Evolutionary conservation across 2,888 invertebrate species (phyloP).

Genomic region (Diloba caeruleocephala): DNA sequence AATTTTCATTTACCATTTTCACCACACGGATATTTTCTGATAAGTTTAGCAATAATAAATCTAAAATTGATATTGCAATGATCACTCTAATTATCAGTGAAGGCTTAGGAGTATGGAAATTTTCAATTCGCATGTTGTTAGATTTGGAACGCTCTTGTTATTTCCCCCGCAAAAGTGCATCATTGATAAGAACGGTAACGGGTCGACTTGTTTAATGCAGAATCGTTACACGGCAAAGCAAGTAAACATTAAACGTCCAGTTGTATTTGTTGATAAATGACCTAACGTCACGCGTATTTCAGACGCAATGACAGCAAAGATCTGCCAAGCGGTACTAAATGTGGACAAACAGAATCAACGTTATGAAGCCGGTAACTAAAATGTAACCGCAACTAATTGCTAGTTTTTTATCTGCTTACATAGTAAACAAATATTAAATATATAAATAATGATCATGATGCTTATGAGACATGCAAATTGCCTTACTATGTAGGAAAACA

Average conservation of each 20-base stretch:
- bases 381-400: conserved; percentile 1
- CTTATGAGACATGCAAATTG: conserved; percentile 3
- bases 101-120: background rate
- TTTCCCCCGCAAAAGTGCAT: conserved; percentile 1
- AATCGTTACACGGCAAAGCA: conserved; percentile 24
- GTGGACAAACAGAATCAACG: background rate
- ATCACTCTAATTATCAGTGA: conserved; percentile 2
- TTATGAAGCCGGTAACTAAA: conserved; percentile 3
- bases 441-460: background rate
- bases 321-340: background rate
- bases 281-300: conserved; percentile 9
- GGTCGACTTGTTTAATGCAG: conserved; percentile 16
- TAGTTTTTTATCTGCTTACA: background rate
- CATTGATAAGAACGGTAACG: conserved; percentile 10
- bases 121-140: conserved; percentile 10
- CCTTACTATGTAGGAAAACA: background rate
- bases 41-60: conserved; percentile 6
- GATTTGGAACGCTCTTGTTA: conserved; percentile 4
- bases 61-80: conserved; percentile 20
- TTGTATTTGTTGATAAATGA: conserved; percentile 22
- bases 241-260: conserved; percentile 13
- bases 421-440: background rate
- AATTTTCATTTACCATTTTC: conserved; percentile 10
- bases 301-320: conserved; percentile 7
- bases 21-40: conserved; percentile 7